These are phyloP conservation scores for Urocolius indicus DNA, from an alignment of 2,113 vertebrate genomes.

Conservation along the genomic window DNA sequence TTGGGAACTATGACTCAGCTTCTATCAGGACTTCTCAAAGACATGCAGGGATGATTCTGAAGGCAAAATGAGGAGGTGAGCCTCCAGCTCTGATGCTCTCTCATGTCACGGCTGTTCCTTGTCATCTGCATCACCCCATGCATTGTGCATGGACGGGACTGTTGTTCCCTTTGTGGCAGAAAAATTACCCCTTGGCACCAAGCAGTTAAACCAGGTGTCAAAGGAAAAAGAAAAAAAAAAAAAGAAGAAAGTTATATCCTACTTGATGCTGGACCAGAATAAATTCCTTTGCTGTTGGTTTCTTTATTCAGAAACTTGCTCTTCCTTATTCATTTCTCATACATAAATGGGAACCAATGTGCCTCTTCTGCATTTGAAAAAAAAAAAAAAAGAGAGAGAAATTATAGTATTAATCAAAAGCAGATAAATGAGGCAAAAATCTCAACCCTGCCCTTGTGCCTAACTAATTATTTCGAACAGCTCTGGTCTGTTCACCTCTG, in stretches of 20 bases:
- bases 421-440: slow-evolving; percentile 68
- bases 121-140: neutral
- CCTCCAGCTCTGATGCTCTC: neutral
- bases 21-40: neutral
- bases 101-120: neutral
- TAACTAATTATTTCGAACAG: slow-evolving; percentile 74
- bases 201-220: slow-evolving; percentile 6
- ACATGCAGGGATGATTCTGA: neutral
- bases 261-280: neutral
- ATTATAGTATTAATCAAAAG: slow-evolving; percentile 75
- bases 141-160: neutral
- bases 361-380: neutral
- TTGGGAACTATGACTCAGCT: neutral
- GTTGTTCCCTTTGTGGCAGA: neutral
- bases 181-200: neutral
- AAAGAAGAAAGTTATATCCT: neutral
- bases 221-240: neutral
- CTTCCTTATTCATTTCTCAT: slow-evolving; percentile 28
- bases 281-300: slow-evolving; percentile 45
- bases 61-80: neutral
- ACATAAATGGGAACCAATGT: slow-evolving; percentile 33
- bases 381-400: slow-evolving; percentile 39
- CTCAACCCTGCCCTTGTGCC: slow-evolving; percentile 64
- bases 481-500: slow-evolving; percentile 78
- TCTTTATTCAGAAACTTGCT: slow-evolving; percentile 19